Conservation (phyloP, 2,797 vertebrate species). For the Arrhamphus sclerolepis region DNA sequence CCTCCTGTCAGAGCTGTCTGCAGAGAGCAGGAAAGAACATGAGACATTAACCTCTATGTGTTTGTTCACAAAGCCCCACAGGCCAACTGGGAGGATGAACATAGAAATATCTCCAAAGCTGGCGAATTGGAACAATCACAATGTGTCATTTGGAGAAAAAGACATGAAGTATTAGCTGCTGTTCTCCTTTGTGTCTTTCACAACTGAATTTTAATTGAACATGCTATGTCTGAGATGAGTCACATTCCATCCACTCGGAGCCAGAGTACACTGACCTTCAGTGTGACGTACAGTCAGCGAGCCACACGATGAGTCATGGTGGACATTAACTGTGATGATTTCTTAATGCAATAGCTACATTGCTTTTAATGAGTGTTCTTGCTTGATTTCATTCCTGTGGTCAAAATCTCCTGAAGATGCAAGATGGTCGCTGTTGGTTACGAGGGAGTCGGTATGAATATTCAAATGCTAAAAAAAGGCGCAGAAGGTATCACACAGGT, state of each 20-base stretch:
- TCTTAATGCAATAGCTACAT: conserved; percentile 41
- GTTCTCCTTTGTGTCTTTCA: conserved; percentile 66
- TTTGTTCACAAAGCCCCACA: conserved; percentile 73
- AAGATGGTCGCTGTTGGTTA: background rate
- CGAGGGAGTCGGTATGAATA: background rate
- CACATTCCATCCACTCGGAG: conserved; percentile 52
- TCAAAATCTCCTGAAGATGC: background rate
- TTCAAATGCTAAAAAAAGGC: too few species aligned
- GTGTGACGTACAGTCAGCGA: conserved; percentile 52
- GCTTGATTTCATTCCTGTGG: background rate
- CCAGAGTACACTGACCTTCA: conserved; percentile 67
- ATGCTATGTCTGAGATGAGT: conserved; percentile 66
- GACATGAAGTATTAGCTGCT: conserved; percentile 59
- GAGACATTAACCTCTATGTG: conserved; percentile 75
- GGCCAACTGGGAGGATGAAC: conserved; percentile 70
- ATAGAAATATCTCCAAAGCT: conserved; percentile 61
- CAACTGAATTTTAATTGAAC: conserved; percentile 70
- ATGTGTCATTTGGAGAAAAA: conserved; percentile 65
- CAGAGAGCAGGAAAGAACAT: conserved; percentile 57
- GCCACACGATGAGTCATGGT: conserved; percentile 71
- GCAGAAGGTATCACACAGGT: too few species aligned
- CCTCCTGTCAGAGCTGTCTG: conserved; percentile 74
- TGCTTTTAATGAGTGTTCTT: conserved; percentile 8
- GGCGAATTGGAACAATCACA: conserved; percentile 67
- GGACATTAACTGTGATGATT: conserved; percentile 51